A percentile compares a stretch with the other conserved stretches of the same genome.
Evolutionary conservation across 2,113 vertebrate species (phyloP).

Genomic region (human (Homo sapiens)): GRCh38 chr18:61212501-61213000

Average conservation of each 20-base stretch:
- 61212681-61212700: not conserved
- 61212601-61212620: not conserved
- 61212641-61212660: not conserved
- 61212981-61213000: not conserved
- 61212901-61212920: not conserved
- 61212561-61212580: not conserved
- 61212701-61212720: not conserved
- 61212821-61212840: not conserved
- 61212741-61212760: not conserved
- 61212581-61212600: not conserved
- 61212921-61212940: not conserved
- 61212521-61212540: not conserved
- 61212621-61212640: not conserved
- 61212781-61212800: not conserved
- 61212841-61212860: not conserved
- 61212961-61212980: not conserved
- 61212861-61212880: not conserved
- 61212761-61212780: not conserved
- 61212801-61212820: not conserved
- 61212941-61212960: not conserved
- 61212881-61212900: not conserved
- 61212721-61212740: not conserved
- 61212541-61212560: not conserved
- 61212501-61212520: not conserved
- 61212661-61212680: not conserved